Evolutionary conservation across 2,888 invertebrate species (phyloP), one percentile per base, ranked within the genome.

Genomic region (Caenorhabditis sulstoni): DNA sequence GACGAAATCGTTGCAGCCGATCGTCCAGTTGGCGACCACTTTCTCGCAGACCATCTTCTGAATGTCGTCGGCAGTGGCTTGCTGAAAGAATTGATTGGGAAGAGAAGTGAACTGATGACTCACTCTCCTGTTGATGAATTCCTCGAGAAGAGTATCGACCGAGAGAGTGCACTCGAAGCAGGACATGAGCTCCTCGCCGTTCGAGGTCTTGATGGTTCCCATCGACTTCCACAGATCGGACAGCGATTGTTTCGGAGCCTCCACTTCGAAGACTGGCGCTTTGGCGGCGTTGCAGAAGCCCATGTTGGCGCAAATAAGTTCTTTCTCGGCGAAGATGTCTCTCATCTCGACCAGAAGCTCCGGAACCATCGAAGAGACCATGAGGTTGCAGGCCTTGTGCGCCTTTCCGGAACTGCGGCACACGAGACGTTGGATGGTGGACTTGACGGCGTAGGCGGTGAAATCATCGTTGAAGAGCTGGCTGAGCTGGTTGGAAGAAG

Each of bases 141-240:
- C 82, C 61, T 81, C 79, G 8, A 85, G 37, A 23, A 82, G 67
- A 11, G 70, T 67, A 41, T 82, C 85, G 41, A 76, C 61, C 0
- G 74, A 57, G n/a, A 85, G 65, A 11, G 71, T 77, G 70, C 85
- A 85, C 35, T 83, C 81, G 53, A 85, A 75, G 57, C 85, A 85
- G 8, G 67, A 62, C 78, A 81, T 82, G 23, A 71, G 39, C 44
- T 77, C 65, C 22, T 77, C 77, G 29, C 58, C 65, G 39, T 77
- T 65, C 5, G 44, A 20, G 0, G 65, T 55, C 66, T 70, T 67
- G 3, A 75, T 62, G 2, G 39, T n/a, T 58, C 77, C 77, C 70
- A 77, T 71, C 1, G 41, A 55, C 55, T 66, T 59, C 77, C 70
- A 71, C 14, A 77, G n/a, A 16, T 70, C 61, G 4, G 35, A 16